Conservation (phyloP, 2,797 vertebrate genomes). For the Micropoecilia bifurca region DNA sequence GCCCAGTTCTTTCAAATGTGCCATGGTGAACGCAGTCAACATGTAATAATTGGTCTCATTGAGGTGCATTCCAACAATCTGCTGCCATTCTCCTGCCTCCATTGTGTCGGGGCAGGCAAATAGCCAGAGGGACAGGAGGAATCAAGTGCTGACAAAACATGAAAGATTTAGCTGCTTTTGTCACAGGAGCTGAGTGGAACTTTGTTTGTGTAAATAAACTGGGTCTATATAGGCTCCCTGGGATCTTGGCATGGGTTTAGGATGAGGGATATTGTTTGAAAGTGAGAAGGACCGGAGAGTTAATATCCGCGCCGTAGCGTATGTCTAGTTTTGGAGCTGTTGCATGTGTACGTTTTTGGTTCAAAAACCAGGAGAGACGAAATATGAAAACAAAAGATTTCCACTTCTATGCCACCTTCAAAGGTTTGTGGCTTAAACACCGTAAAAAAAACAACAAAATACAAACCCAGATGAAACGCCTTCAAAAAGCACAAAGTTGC, state of each 20-base stretch:
- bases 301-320: conserved; percentile 41
- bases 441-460: conserved; percentile 14
- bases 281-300: conserved; percentile 43
- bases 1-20: conserved; percentile 99
- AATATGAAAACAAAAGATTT: conserved; percentile 10
- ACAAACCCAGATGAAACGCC: conserved; percentile 18
- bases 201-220: conserved; percentile 99
- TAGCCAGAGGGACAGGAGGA: conserved; percentile 99
- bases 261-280: conserved; percentile 39
- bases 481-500: conserved; percentile 4
- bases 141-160: conserved; percentile 99
- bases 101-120: conserved; percentile 99
- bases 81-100: conserved; percentile 98
- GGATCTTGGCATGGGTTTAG: conserved; percentile 69
- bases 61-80: conserved; percentile 99
- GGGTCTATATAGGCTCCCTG: conserved; percentile 85
- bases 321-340: conserved; percentile 2
- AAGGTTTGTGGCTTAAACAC: conserved; percentile 47
- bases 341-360: background rate
- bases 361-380: background rate
- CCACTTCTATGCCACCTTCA: conserved; percentile 31
- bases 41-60: conserved; percentile 99
- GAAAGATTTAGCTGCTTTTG: conserved; percentile 99
- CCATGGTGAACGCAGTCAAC: conserved; percentile 99
- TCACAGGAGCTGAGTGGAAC: conserved; percentile 98